These are phyloP conservation scores for Leucoraja ocellata DNA, from an alignment of 2,797 vertebrate species.

Conservation along the genomic window DNA sequence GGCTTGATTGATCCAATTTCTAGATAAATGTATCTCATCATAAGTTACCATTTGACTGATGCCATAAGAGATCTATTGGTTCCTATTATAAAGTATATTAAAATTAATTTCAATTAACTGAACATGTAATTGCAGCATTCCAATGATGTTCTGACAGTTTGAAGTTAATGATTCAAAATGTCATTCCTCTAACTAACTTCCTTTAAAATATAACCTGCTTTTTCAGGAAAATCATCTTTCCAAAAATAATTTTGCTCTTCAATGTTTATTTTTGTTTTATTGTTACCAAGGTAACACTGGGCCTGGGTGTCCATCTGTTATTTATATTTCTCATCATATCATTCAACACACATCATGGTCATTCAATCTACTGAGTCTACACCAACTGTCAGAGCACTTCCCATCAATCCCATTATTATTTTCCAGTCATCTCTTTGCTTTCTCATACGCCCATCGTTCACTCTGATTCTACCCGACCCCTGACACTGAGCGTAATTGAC, in stretches of 20 bases:
- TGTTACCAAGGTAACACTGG: background rate
- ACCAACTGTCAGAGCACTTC: too few species aligned
- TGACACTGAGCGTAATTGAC: too few species aligned
- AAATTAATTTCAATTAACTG: slow-evolving; percentile 14
- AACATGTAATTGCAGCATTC: background rate
- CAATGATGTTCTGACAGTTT: background rate
- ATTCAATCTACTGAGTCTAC: too few species aligned
- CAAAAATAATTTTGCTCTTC: background rate
- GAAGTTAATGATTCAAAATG: background rate
- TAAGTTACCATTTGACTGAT: background rate
- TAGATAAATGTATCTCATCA: background rate
- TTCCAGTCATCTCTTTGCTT: too few species aligned
- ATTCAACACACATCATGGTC: too few species aligned
- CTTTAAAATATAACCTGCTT: background rate
- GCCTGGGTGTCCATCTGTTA: background rate
- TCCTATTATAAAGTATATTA: background rate
- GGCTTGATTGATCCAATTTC: too few species aligned
- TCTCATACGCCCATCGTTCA: too few species aligned
- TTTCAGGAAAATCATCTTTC: background rate
- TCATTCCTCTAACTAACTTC: background rate
- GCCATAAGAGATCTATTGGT: background rate
- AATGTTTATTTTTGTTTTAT: background rate
- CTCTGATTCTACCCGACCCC: too few species aligned
- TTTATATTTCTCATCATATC: too few species aligned
- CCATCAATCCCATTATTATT: too few species aligned